These are phyloP conservation scores for Myoxocephalus aenaeus DNA, from an alignment of 2,797 vertebrate species.

Conservation along the genomic window DNA sequence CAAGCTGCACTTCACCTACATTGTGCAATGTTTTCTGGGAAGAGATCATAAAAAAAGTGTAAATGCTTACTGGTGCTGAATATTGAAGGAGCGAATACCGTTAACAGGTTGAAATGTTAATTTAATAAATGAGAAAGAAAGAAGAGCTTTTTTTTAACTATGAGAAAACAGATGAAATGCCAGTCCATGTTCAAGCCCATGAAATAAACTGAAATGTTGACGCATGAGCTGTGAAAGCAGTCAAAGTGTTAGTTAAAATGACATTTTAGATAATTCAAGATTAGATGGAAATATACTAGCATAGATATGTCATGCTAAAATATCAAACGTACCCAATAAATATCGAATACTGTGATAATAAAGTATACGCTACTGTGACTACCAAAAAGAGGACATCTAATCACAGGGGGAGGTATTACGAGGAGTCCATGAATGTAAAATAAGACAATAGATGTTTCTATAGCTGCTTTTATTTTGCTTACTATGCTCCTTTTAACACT, in stretches of 20 bases:
- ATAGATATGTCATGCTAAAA: background rate
- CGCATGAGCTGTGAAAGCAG: background rate
- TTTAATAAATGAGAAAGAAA: background rate
- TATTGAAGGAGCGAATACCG: background rate
- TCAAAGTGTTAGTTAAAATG: background rate
- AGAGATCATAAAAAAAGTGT: too few relatives aligned
- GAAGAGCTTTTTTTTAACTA: too few relatives aligned
- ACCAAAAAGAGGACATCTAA: background rate
- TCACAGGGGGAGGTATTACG: background rate
- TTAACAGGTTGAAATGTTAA: background rate
- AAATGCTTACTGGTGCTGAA: background rate
- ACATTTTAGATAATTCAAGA: background rate
- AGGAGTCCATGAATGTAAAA: background rate
- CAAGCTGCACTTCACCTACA: background rate
- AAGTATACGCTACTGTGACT: background rate
- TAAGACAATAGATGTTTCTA: background rate
- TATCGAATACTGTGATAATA: background rate
- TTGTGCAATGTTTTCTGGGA: background rate
- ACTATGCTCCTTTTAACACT: constrained; percentile 7
- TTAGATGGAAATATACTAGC: background rate
- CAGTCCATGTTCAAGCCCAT: background rate
- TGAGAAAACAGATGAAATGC: too few relatives aligned
- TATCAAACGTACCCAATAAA: background rate
- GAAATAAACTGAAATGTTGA: background rate
- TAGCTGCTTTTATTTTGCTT: background rate